phyloP scores from a whole-genome alignment of 2,113 vertebrate genomes.

The Thymallus thymallus region DNA sequence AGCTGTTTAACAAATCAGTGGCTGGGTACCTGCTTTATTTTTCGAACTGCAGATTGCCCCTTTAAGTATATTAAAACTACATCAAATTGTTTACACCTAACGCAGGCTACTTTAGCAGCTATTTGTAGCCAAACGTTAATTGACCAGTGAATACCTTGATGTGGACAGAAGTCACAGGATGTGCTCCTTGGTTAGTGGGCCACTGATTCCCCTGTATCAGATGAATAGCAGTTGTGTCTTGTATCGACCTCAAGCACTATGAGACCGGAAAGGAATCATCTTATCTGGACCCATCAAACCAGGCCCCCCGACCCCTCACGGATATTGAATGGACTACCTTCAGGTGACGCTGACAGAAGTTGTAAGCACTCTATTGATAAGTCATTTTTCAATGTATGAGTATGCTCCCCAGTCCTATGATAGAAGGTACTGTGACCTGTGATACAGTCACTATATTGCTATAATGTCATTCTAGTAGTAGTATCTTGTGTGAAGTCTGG shows the following conservation, averaged over 20 bases:
- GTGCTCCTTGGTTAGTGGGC: constrained; percentile 49
- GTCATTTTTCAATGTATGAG: neutral
- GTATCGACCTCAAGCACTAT: constrained; percentile 30
- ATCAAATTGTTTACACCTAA: neutral
- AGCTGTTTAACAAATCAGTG: too few relatives aligned
- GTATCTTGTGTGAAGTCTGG: constrained; percentile 15
- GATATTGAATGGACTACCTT: neutral
- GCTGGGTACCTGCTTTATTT: too few relatives aligned
- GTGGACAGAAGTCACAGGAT: constrained; percentile 52
- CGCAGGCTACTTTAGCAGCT: neutral
- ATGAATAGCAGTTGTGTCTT: constrained; percentile 81
- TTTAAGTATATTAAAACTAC: neutral
- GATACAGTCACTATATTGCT: neutral
- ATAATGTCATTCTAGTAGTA: constrained; percentile 26
- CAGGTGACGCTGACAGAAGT: neutral
- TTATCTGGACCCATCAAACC: constrained; percentile 1
- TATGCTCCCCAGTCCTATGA: neutral
- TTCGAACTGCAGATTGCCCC: too few relatives aligned
- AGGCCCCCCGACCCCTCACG: neutral
- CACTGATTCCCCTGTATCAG: constrained; percentile 66
- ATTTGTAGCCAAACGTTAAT: neutral
- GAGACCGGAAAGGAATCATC: constrained; percentile 32
- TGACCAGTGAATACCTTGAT: constrained; percentile 11
- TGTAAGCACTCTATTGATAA: neutral
- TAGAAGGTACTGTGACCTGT: neutral